Conservation (phyloP, 2,888 invertebrate species). For the Salticus scenicus region DNA sequence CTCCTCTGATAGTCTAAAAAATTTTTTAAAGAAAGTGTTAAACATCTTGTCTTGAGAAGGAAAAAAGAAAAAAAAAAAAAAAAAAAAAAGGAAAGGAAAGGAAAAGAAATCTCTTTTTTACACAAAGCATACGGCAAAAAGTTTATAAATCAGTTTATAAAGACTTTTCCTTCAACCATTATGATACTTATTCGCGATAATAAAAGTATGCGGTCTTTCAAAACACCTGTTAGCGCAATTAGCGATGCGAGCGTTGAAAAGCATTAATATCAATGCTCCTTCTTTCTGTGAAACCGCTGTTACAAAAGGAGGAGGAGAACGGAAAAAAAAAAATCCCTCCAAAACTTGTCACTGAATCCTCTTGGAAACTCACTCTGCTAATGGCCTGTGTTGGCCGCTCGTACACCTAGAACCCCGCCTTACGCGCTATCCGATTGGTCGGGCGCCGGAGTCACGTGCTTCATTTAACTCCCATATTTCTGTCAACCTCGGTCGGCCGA, state of each 20-base stretch:
- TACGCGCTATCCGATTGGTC: slow-evolving; percentile 58
- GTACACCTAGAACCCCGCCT: slow-evolving; percentile 53
- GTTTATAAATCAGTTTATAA: too few relatives aligned
- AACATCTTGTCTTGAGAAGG: too few relatives aligned
- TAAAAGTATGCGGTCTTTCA: too few relatives aligned
- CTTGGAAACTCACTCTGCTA: slow-evolving; percentile 43
- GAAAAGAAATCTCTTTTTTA: too few relatives aligned
- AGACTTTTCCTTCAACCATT: too few relatives aligned
- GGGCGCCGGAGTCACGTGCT: slow-evolving; percentile 65
- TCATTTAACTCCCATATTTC: slow-evolving; percentile 71
- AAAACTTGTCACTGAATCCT: slow-evolving; percentile 67
- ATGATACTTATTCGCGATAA: too few relatives aligned
- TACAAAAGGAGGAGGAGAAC: slow-evolving; percentile 27
- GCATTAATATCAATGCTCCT: slow-evolving; percentile 30
- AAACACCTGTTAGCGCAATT: slow-evolving; percentile 65
- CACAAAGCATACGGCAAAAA: too few relatives aligned
- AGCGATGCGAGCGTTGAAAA: slow-evolving; percentile 40
- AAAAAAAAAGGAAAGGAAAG: too few relatives aligned
- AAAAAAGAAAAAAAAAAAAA: too few relatives aligned
- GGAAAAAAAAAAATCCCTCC: slow-evolving; percentile 31
- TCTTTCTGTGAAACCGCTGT: slow-evolving; percentile 4
- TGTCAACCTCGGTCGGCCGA: slow-evolving; percentile 68
- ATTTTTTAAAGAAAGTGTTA: too few relatives aligned
- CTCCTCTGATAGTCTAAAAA: too few relatives aligned
- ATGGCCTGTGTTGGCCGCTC: slow-evolving; percentile 46